Evolutionary conservation across 30 jellyfish, hydroid and myxozoan species (phyloP).

Genomic region (Hydractinia symbiolongicarpus): DNA sequence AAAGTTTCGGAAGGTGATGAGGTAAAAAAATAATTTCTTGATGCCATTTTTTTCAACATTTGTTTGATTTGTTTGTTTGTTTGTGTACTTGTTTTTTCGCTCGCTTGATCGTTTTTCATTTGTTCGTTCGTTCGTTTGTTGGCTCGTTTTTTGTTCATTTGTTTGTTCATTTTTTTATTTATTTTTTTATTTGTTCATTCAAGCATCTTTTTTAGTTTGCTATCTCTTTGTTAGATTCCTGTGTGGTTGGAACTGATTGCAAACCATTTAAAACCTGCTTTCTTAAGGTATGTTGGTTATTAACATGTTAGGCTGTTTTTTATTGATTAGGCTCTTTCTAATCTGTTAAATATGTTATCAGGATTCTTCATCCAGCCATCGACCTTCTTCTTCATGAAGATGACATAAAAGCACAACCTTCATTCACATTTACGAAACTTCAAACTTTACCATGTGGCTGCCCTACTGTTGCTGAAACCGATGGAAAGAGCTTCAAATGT

Average conservation of each 20-base stretch:
- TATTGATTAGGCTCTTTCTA: slow-evolving; percentile 4
- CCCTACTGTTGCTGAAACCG: slow-evolving; percentile 40
- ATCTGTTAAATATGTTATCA: slow-evolving; percentile 6
- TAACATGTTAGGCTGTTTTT: background rate
- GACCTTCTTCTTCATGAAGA: slow-evolving; percentile 60
- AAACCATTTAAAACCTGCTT: slow-evolving; percentile 45
- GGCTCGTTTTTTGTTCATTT: background rate
- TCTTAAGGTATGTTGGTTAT: slow-evolving; percentile 44
- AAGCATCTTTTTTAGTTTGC: background rate
- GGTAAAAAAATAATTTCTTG: background rate
- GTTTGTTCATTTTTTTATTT: too few relatives aligned
- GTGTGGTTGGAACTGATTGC: slow-evolving; percentile 67
- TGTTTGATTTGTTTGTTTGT: background rate
- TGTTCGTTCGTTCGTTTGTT: background rate
- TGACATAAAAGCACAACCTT: slow-evolving; percentile 44
- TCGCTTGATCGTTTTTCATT: too few relatives aligned
- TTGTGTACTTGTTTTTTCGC: too few relatives aligned
- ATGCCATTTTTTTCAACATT: background rate
- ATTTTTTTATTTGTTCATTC: background rate
- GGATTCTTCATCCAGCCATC: slow-evolving; percentile 55
- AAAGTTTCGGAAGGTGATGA: slow-evolving; percentile 2
- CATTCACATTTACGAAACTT: slow-evolving; percentile 60
- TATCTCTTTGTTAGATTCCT: slow-evolving; percentile 48
- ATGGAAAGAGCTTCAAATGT: slow-evolving; percentile 18
- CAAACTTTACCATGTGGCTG: slow-evolving; percentile 92